These are phyloP conservation scores for Scortum barcoo DNA, from an alignment of 2,113 vertebrate species.

Conservation along the genomic window DNA sequence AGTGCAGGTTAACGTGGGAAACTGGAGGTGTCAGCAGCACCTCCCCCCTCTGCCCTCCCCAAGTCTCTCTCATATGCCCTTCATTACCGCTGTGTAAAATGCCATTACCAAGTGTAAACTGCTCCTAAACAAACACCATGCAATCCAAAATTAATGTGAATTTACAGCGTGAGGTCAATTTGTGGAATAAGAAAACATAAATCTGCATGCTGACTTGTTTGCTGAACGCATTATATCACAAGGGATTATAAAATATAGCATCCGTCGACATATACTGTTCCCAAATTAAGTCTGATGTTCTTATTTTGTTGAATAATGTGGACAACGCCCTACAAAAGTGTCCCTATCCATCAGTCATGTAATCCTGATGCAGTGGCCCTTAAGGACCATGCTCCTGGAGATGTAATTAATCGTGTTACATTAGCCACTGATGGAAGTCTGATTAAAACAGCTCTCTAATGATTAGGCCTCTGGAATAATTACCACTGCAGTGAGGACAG, in stretches of 20 bases:
- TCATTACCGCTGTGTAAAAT: slow-evolving; percentile 52
- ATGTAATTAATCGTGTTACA: slow-evolving; percentile 72
- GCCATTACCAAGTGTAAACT: slow-evolving; percentile 12
- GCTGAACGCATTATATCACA: neutral
- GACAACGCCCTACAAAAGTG: slow-evolving; percentile 24
- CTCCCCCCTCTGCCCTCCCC: slow-evolving; percentile 8
- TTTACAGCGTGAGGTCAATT: neutral
- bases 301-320: slow-evolving; percentile 13
- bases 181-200: slow-evolving; percentile 17
- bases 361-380: slow-evolving; percentile 57
- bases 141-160: neutral
- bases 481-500: slow-evolving; percentile 53
- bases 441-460: slow-evolving; percentile 78
- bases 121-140: slow-evolving; percentile 18
- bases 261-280: neutral
- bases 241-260: neutral
- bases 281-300: slow-evolving; percentile 16
- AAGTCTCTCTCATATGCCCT: slow-evolving; percentile 51
- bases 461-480: slow-evolving; percentile 75
- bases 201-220: neutral
- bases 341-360: slow-evolving; percentile 46
- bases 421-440: slow-evolving; percentile 77
- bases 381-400: slow-evolving; percentile 47
- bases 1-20: slow-evolving; percentile 76
- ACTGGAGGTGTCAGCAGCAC: slow-evolving; percentile 70